Percentiles rank a stretch among this genome's conserved stretches.
Evolutionary conservation across 2,888 invertebrate genomes (phyloP).

Genomic region (Pasiphila rectangulata): DNA sequence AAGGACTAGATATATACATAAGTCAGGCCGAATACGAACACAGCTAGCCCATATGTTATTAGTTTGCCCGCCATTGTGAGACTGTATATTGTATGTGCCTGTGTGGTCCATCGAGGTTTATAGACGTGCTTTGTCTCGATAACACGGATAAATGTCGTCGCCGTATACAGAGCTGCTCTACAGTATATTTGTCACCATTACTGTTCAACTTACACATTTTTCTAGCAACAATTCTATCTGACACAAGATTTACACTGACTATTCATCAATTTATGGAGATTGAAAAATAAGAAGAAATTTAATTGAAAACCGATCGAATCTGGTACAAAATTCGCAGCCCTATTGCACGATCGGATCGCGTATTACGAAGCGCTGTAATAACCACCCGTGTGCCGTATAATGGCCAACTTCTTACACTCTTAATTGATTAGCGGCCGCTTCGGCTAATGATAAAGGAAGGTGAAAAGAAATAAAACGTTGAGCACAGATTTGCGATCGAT

Average conservation of each 20-base stretch:
- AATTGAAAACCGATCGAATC: slow-evolving; percentile 73
- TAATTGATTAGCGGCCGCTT: slow-evolving; percentile 82
- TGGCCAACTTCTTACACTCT: slow-evolving; percentile 80
- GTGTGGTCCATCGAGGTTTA: slow-evolving; percentile 79
- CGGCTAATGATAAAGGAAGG: slow-evolving; percentile 80
- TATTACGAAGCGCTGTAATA: slow-evolving; percentile 78
- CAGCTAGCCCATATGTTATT: slow-evolving; percentile 70
- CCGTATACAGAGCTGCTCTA: slow-evolving; percentile 72
- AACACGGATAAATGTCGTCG: slow-evolving; percentile 78
- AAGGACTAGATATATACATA: slow-evolving; percentile 65
- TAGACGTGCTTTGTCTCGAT: slow-evolving; percentile 77
- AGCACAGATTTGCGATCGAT: slow-evolving; percentile 71
- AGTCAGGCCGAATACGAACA: slow-evolving; percentile 60
- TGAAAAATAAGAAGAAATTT: slow-evolving; percentile 53
- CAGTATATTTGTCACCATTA: slow-evolving; percentile 72
- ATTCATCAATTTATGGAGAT: slow-evolving; percentile 35
- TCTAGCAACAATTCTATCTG: slow-evolving; percentile 39
- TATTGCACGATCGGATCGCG: slow-evolving; percentile 78
- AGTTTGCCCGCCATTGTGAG: slow-evolving; percentile 69
- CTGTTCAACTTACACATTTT: slow-evolving; percentile 57
- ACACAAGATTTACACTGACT: slow-evolving; percentile 34
- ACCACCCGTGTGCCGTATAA: slow-evolving; percentile 77
- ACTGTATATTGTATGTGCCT: slow-evolving; percentile 61
- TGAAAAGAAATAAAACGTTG: slow-evolving; percentile 78
- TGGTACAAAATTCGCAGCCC: slow-evolving; percentile 75